These are phyloP conservation scores for Trachelus troglodyta DNA, from an alignment of 2,888 invertebrate genomes.

Conservation along the genomic window DNA sequence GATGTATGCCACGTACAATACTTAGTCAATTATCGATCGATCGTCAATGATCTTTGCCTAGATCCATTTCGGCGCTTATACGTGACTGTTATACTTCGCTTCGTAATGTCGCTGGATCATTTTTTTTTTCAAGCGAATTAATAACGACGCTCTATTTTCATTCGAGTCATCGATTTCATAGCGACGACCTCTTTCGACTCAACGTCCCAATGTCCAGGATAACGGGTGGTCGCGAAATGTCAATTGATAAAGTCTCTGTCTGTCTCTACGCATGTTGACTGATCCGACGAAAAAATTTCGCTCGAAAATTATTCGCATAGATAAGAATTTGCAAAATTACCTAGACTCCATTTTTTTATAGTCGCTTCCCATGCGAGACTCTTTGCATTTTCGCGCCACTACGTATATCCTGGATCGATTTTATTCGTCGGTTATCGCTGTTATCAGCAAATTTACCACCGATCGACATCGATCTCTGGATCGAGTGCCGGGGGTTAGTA, in stretches of 20 bases:
- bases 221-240: neutral
- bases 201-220: neutral
- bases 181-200: neutral
- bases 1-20: slow-evolving; percentile 50
- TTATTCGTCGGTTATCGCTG: neutral
- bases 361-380: no score
- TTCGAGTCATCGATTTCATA: neutral
- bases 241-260: neutral
- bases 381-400: neutral
- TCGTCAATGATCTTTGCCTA: neutral
- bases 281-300: no score
- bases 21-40: slow-evolving; percentile 48
- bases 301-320: no score
- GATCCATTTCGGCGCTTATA: neutral
- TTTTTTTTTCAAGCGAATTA: neutral
- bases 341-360: no score
- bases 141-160: neutral
- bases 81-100: neutral
- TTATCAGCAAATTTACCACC: neutral
- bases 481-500: no score
- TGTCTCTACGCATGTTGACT: neutral
- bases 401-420: neutral
- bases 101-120: neutral
- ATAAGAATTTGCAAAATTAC: no score
- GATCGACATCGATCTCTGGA: neutral